Conservation (phyloP, 2,888 invertebrate species). For the Tromatobia lineatoria region DNA sequence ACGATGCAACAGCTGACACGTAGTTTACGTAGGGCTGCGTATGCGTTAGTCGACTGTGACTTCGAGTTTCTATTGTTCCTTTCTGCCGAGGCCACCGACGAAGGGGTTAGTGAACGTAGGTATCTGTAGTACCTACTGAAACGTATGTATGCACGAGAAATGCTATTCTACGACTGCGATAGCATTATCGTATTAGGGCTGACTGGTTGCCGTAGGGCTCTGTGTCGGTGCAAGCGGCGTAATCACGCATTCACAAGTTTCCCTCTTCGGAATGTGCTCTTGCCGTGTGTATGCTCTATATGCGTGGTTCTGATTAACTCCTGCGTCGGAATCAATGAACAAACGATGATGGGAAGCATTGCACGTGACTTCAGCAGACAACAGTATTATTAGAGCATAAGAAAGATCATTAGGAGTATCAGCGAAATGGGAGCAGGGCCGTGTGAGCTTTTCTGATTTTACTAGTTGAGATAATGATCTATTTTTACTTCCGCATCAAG, state of each 20-base stretch:
- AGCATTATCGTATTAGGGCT: slow-evolving; percentile 40
- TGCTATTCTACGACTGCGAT: slow-evolving; percentile 20
- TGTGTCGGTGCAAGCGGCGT: slow-evolving; percentile 52
- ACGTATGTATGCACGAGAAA: slow-evolving; percentile 29
- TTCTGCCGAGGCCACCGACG: slow-evolving; percentile 39
- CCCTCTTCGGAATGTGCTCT: slow-evolving; percentile 34
- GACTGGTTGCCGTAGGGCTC: slow-evolving; percentile 40
- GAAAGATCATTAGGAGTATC: slow-evolving; percentile 9
- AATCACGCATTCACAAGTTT: slow-evolving; percentile 49
- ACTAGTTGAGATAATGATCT: slow-evolving; percentile 1
- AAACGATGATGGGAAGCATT: not conserved
- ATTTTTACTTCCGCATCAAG: not conserved
- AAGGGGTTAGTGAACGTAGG: slow-evolving; percentile 33
- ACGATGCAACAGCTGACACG: slow-evolving; percentile 79
- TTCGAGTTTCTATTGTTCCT: slow-evolving; percentile 67
- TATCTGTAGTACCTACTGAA: slow-evolving; percentile 41
- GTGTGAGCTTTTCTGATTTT: not conserved
- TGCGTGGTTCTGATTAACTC: slow-evolving; percentile 58
- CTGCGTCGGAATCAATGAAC: slow-evolving; percentile 59
- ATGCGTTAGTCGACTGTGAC: slow-evolving; percentile 51
- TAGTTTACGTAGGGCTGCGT: slow-evolving; percentile 58
- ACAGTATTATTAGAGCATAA: slow-evolving; percentile 10
- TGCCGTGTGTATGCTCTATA: slow-evolving; percentile 2
- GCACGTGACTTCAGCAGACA: slow-evolving; percentile 1
- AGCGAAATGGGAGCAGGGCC: not conserved